Evolutionary conservation across 2,888 invertebrate genomes (phyloP), one percentile per base, ranked within the genome.

Genomic region (Melipona beecheii): DNA sequence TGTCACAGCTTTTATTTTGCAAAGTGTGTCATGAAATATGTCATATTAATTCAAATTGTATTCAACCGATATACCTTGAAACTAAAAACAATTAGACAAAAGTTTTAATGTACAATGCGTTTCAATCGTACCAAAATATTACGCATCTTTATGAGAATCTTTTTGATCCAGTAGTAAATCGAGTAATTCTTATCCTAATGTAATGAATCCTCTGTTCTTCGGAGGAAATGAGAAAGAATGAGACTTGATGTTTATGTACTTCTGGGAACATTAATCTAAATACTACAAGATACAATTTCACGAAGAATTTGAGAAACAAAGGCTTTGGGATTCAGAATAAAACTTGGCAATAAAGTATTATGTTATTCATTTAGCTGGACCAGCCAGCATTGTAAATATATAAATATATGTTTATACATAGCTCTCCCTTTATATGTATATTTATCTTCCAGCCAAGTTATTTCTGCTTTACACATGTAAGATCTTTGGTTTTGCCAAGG

Each of bases 361-460:
- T 83, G 84, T 84, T 89, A 85, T 80, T 87, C 89, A 71, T 85
- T 79, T 71, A 83, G 65, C 92, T 91, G 93, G 93, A 81, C 93
- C 93, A 91, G 93, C 93, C 93, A 92, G 92, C 80, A 76, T 86
- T 81, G 87, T 86, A 84, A 83, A 90, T 90, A 90, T 90, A 90
- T 90, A 87, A 88, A 90, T 90, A 90, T 90, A 90, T 86, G 80
- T 87, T 87, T 88, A 82, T 89, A 89, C 78, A 82, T 87, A 89
- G 81, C 81, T 88, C 84, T 86, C 81, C 87, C 85, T 89, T 82
- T 87, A 72, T 87, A 88, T 87, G 81, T 84, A 86, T 88, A 87
- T 81, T 79, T 70, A 86, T 86, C 84, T 84, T 87, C 80, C 83
- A 88, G 86, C 84, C 86, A 90, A 86, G 87, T 80, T 84, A 81